A percentile compares a stretch with the other conserved stretches of the same genome.
Conservation (phyloP, 2,888 invertebrate species). For the Fissipunctia ypsillon region DNA sequence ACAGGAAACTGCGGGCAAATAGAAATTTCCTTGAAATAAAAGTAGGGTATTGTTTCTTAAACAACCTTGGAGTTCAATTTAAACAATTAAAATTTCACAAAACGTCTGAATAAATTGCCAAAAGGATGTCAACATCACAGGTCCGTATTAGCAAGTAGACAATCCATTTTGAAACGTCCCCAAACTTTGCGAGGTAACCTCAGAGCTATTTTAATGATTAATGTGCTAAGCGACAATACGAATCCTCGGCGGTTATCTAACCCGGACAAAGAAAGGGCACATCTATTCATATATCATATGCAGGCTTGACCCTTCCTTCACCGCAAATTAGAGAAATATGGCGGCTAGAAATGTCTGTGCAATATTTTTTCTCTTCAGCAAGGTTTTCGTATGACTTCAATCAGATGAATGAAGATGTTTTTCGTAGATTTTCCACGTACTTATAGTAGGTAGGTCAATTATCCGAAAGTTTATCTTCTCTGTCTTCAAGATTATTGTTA, state of each 20-base stretch:
- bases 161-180: constrained; percentile 63
- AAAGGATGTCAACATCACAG: constrained; percentile 53
- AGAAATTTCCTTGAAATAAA: not conserved
- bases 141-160: constrained; percentile 50
- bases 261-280: constrained; percentile 82
- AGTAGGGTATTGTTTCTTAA: not conserved
- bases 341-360: constrained; percentile 34
- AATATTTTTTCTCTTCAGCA: too few relatives aligned
- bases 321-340: constrained; percentile 61
- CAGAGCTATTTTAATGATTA: constrained; percentile 82
- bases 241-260: constrained; percentile 80
- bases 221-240: constrained; percentile 83
- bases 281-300: constrained; percentile 86
- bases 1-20: not conserved
- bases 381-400: too few relatives aligned
- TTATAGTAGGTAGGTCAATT: too few relatives aligned
- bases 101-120: constrained; percentile 25
- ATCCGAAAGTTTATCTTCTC: too few relatives aligned
- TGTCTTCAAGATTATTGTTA: too few relatives aligned
- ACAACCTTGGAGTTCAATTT: not conserved
- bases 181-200: constrained; percentile 72
- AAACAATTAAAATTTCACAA: not conserved
- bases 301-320: constrained; percentile 87
- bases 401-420: too few relatives aligned
- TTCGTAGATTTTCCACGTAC: too few relatives aligned